Conservation (phyloP, 2,888 invertebrate species). For the Ormia ochracea region DNA sequence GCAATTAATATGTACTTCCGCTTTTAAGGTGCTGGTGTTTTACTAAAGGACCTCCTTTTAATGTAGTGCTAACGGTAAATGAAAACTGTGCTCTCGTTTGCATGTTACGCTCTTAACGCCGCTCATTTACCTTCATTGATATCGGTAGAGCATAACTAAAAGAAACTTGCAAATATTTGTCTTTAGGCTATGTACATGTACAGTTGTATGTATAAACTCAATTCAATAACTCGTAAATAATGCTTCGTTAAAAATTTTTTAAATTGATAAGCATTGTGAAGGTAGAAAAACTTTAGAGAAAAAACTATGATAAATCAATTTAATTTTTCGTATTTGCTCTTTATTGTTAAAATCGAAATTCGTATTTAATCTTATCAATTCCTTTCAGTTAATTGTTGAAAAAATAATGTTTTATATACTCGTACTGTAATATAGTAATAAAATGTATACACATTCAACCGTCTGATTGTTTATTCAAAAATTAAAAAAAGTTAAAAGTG, state of each 20-base stretch:
- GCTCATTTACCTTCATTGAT: too few species aligned
- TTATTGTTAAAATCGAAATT: not conserved
- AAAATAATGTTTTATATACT: not conserved
- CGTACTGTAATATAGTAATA: not conserved
- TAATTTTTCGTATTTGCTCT: not conserved
- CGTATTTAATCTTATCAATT: not conserved
- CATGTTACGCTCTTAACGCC: too few species aligned
- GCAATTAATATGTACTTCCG: too few species aligned
- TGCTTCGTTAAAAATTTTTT: not conserved
- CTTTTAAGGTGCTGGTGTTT: too few species aligned
- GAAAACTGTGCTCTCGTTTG: too few species aligned
- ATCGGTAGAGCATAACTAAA: slow-evolving; percentile 7
- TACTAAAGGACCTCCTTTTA: too few species aligned
- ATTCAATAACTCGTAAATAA: slow-evolving; percentile 10
- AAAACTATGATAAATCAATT: not conserved
- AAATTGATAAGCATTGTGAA: not conserved
- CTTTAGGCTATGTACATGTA: not conserved
- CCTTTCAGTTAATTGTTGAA: not conserved
- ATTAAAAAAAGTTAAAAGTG: too few species aligned
- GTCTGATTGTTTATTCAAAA: too few species aligned
- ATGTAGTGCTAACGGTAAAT: too few species aligned
- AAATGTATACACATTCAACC: not conserved
- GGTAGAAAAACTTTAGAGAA: not conserved
- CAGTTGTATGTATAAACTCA: too few species aligned
- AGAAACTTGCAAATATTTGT: not conserved